A percentile compares a stretch with the other conserved stretches of the same genome.
These are phyloP conservation scores for Cebus imitator DNA, from an alignment of 2,113 vertebrate species.

Conservation along the genomic window DNA sequence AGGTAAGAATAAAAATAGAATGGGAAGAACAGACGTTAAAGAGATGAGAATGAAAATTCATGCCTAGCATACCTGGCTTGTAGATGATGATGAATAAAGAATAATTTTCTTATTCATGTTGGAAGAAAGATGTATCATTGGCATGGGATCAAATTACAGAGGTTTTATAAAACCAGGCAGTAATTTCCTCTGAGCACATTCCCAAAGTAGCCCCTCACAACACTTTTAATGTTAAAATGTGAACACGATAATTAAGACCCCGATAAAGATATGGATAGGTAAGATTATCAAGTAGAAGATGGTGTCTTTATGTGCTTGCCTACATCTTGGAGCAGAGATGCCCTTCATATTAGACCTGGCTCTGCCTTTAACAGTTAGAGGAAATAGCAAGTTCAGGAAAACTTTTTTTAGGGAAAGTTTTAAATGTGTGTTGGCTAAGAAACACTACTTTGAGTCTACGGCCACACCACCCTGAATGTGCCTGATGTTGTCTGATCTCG, in stretches of 20 bases:
- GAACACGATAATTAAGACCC: not conserved
- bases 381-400: slow-evolving; percentile 20
- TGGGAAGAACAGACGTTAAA: not conserved
- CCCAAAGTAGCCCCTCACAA: not conserved
- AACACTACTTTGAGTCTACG: not conserved
- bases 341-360: not conserved
- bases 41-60: not conserved
- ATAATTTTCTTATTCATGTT: not conserved
- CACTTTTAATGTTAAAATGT: slow-evolving; percentile 25
- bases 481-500: no score
- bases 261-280: not conserved
- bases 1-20: not conserved
- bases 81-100: not conserved
- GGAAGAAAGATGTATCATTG: not conserved
- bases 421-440: slow-evolving; percentile 10
- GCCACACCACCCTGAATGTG: no score
- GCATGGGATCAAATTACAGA: not conserved
- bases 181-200: not conserved
- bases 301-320: not conserved
- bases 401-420: slow-evolving; percentile 14
- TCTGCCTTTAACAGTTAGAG: not conserved
- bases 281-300: not conserved
- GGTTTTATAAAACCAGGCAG: not conserved
- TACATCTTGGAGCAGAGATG: not conserved
- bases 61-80: not conserved